Evolutionary conservation across 2,888 invertebrate species (phyloP).

Genomic region (Syritta pipiens): DNA sequence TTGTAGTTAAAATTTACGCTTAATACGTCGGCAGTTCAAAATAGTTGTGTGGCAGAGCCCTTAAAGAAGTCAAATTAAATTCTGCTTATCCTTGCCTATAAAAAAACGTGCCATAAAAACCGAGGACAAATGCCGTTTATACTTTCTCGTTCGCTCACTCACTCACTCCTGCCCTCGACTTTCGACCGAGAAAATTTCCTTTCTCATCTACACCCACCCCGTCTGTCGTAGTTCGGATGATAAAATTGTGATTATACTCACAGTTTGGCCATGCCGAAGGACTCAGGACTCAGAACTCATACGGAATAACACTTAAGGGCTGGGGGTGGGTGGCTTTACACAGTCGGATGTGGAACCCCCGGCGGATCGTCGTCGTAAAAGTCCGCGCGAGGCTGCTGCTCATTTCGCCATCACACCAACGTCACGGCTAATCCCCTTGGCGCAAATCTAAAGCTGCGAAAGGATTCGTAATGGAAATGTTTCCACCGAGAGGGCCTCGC

Average conservation of each 20-base stretch:
- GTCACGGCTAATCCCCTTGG: constrained; percentile 38
- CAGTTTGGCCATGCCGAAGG: constrained; percentile 25
- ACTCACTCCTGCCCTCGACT: neutral
- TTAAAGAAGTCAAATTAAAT: constrained; percentile 13
- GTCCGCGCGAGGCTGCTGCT: constrained; percentile 29
- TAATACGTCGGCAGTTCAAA: constrained; percentile 15
- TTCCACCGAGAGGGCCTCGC: neutral
- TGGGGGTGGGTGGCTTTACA: constrained; percentile 17
- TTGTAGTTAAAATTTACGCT: constrained; percentile 1
- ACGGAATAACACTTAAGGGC: constrained; percentile 30
- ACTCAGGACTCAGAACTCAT: no score
- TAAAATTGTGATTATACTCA: constrained; percentile 54
- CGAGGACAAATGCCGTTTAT: constrained; percentile 6
- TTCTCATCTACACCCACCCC: constrained; percentile 16
- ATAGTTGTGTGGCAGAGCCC: neutral
- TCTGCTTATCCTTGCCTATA: constrained; percentile 27
- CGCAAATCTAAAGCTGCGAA: constrained; percentile 24
- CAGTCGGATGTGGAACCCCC: constrained; percentile 5
- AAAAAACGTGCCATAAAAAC: constrained; percentile 28
- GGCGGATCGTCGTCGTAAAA: constrained; percentile 37
- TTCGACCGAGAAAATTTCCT: neutral
- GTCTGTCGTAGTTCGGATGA: constrained; percentile 53
- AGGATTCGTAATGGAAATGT: constrained; percentile 44
- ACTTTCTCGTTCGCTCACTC: neutral
- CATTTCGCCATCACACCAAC: no score